Evolutionary conservation across 2,113 vertebrate species (phyloP).

Genomic region (Poeciliopsis prolifica): DNA sequence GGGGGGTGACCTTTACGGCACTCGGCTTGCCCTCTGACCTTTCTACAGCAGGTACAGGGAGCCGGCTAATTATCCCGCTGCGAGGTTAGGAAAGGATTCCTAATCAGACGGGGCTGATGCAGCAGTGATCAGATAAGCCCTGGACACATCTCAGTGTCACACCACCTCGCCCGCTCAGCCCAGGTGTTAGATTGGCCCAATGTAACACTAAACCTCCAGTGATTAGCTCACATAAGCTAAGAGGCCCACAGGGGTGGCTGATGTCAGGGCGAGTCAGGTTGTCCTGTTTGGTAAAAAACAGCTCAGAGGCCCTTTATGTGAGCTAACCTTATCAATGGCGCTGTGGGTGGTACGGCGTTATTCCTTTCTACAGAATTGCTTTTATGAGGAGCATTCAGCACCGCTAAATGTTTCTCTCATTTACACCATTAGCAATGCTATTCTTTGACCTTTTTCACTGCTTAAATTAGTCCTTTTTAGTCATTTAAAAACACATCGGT

Average conservation of each 20-base stretch:
- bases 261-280: slow-evolving; percentile 58
- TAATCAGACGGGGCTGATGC: slow-evolving; percentile 74
- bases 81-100: slow-evolving; percentile 65
- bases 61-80: slow-evolving; percentile 68
- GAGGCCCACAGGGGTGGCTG: slow-evolving; percentile 59
- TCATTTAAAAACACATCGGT: background rate
- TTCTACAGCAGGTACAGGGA: slow-evolving; percentile 64
- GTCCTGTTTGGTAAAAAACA: slow-evolving; percentile 52
- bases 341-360: slow-evolving; percentile 71
- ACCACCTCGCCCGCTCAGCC: slow-evolving; percentile 65
- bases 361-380: slow-evolving; percentile 40
- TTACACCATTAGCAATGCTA: slow-evolving; percentile 17
- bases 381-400: slow-evolving; percentile 8
- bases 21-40: slow-evolving; percentile 56
- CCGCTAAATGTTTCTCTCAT: slow-evolving; percentile 53
- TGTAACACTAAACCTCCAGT: slow-evolving; percentile 79
- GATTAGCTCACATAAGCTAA: slow-evolving; percentile 81
- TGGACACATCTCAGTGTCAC: slow-evolving; percentile 72
- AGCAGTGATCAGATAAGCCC: slow-evolving; percentile 78
- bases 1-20: slow-evolving; percentile 46
- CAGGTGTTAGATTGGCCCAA: slow-evolving; percentile 80
- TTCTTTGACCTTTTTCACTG: slow-evolving; percentile 35
- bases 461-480: slow-evolving; percentile 39
- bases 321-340: slow-evolving; percentile 63
- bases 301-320: slow-evolving; percentile 58